Percentiles rank a stretch among this genome's conserved stretches.
Conservation (phyloP, 2,797 vertebrate species). For the Pangasius macronema region DNA sequence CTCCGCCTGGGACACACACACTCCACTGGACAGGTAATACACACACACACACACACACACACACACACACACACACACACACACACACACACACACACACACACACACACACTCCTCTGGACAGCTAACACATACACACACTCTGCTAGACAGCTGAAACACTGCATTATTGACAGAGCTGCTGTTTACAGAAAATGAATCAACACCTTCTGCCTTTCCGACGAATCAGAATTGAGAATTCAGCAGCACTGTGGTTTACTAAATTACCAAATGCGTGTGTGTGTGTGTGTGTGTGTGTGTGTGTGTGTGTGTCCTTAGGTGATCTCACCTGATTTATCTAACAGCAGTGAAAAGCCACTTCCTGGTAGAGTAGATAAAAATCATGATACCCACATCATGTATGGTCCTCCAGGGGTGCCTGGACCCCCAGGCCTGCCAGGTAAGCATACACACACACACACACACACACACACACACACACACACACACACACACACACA, state of each 20-base stretch:
- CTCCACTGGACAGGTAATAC: constrained; percentile 67
- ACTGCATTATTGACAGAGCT: not conserved
- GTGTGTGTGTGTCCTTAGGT: constrained; percentile 59
- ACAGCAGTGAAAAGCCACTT: constrained; percentile 72
- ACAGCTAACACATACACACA: constrained; percentile 61
- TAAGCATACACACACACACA: constrained; percentile 51
- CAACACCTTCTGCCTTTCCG: not conserved
- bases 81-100: constrained; percentile 61
- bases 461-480: constrained; percentile 23
- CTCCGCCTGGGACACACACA: constrained; percentile 68
- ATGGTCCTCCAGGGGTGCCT: constrained; percentile 66
- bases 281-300: constrained; percentile 32
- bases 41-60: constrained; percentile 13
- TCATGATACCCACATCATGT: constrained; percentile 57
- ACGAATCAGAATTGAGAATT: not conserved
- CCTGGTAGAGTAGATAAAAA: constrained; percentile 66
- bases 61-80: constrained; percentile 42
- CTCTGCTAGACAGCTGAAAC: not conserved
- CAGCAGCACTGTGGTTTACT: not conserved
- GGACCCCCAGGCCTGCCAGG: constrained; percentile 78
- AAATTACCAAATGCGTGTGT: not conserved
- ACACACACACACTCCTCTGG: constrained; percentile 61
- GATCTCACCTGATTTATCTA: constrained; percentile 63
- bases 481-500: constrained; percentile 13
- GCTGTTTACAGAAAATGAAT: not conserved